Evolutionary conservation across 2,113 vertebrate species (phyloP).

Genomic region (Petaurus breviceps): DNA sequence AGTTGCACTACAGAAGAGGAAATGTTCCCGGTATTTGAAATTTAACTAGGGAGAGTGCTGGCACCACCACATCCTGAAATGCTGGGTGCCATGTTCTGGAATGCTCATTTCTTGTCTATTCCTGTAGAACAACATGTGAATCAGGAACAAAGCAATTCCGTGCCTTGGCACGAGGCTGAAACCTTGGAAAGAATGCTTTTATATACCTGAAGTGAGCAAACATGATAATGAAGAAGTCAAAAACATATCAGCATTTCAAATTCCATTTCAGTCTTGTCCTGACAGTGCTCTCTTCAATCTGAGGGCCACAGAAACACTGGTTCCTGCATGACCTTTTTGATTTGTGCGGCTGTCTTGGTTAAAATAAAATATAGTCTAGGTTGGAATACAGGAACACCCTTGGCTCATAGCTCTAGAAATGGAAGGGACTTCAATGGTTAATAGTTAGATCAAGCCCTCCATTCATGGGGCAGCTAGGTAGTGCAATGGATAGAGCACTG

Average conservation of each 20-base stretch:
- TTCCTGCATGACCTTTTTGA: neutral
- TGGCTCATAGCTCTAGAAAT: neutral
- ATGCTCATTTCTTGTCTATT: neutral
- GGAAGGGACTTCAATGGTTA: neutral
- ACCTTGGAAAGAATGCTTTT: neutral
- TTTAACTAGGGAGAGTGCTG: neutral
- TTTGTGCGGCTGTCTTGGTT: neutral
- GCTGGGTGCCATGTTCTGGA: neutral
- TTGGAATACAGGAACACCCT: neutral
- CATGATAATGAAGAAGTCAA: neutral
- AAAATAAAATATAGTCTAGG: neutral
- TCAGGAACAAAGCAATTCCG: neutral
- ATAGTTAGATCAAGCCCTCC: neutral
- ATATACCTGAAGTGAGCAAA: neutral
- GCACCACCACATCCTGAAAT: neutral
- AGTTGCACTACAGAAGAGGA: fast-evolving
- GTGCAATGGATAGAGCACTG: neutral
- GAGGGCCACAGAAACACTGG: fast-evolving
- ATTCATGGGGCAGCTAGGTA: neutral
- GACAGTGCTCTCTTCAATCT: fast-evolving
- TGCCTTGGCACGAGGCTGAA: neutral
- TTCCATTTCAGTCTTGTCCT: neutral
- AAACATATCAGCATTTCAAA: neutral
- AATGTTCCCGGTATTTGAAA: neutral
- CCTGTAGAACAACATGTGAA: neutral